Evolutionary conservation across 2,113 vertebrate genomes (phyloP), one percentile per base, ranked within the genome.

Genomic region (Neogale vison): DNA sequence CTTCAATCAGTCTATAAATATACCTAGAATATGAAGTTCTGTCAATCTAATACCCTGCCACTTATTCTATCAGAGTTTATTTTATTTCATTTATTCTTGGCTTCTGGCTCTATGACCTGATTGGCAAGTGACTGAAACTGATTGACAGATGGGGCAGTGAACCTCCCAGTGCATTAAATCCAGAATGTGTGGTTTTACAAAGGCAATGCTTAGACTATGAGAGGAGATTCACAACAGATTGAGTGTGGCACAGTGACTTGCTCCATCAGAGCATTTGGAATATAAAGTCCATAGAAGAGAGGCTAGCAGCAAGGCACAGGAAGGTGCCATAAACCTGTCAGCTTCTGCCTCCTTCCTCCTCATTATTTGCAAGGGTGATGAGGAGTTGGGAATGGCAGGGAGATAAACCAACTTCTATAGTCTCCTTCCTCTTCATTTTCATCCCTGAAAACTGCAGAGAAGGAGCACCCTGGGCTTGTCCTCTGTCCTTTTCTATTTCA

Each of bases 81-180:
- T 85, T 57, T 21, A 57, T 57, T 57, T 57, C 55, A 57, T 57
- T 57, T 21, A 57, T 97, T 96, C 74, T 89, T 83, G 34, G 47
- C 59, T 89, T 95, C 85, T 92, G 86, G 65, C 50, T 95, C 83
- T 71, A 63, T 87, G 82, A 95, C 77, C 93, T 97, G 87, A 83
- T 67, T 94, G 94, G 74, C 74, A 95, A 94, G 69, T 80, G 91
- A 94, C 13, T 83, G 96, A 91, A 95, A 80, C 29, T 95, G 95
- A 98, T 74, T 91, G 97, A 80, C 36, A 79, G 67, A 88, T 65
- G 74, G 93, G 91, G 82, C 72, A 74, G 88, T 93, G 88, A 94
- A 93, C 88, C 88, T 31, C 80, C 42, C 23, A 63, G 31, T 88
- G 21, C 52, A 47, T 92, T 69, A 85, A 86, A 90, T n/a, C 6